Evolutionary conservation across 2,888 invertebrate species (phyloP), one percentile per base, ranked within the genome.

Genomic region (Heliconius cydno): DNA sequence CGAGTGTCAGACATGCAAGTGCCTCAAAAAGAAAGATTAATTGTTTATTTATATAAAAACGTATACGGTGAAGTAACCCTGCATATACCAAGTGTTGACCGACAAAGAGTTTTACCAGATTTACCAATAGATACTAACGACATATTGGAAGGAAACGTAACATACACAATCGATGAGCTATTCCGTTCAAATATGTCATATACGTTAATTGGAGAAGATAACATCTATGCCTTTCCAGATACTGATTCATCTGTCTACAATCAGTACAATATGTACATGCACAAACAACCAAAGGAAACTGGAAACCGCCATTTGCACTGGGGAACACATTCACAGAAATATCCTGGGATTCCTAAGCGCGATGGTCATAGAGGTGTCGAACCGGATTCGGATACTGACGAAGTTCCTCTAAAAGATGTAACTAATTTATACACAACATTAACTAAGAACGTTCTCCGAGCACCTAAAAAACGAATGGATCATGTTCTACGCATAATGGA

Each of bases 61-160:
- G 22, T 75, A 9, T 30, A 52, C 6, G 80, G 85, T 13, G 72
- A 86, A 66, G 78, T 91, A 6, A 85, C 86, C 66, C 77, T 89
- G 41, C 90, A 89, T 70, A 84, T 88, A 19, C 94, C 94, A 3
- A 88, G 85, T 71, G 60, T 38, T 19, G 82, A 87, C 22, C 91
- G 88, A 80, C 94, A 94, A 84, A 13, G 19, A 0, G 38, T 83
- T n/a, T 87, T 93, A 66, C 91, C 92, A 9, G 90, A 93, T 78
- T 78, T 92, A 19, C 81, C 86, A 1, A 84, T 86, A 57, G 88
- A 89, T 15, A 25, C 78, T 3, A 85, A 84, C 4, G 92, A 92
- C 76, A 68, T 78, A 41, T 46, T 89, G 89, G 30, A 75, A 52
- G 19, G 30, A 41, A 67, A 73, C 34, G 57, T 57, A 38, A 28